Evolutionary conservation across 2,797 vertebrate genomes (phyloP), one percentile per base, ranked within the genome.

Genomic region (Nyctibius grandis): DNA sequence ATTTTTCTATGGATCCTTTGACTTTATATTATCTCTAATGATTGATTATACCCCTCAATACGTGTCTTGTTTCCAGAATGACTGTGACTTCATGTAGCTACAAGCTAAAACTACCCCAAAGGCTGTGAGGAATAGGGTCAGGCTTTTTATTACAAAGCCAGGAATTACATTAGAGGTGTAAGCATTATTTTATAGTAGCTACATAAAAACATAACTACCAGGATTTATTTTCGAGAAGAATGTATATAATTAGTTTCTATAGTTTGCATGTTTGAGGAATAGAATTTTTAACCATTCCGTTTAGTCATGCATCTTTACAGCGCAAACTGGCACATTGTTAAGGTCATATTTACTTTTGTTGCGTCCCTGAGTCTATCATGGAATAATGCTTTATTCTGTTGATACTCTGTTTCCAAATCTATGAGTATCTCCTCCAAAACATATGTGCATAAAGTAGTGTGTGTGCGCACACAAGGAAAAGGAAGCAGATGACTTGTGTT

Each of bases 401-500:
- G 93, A 60, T 83, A 20, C 53, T 91, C 73, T 85, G 29, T 85
- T 83, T 89, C 64, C 61, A 80, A 87, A 85, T 92, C 77, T 72
- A 69, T 3, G 6, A 87, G 26, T 45, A 33, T 72, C 65, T 89
- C 78, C 78, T 92, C 84, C 57, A 50, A 65, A 78, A 80, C 64
- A n/a, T 79, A 53, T 38, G 57, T 74, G 38, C 42, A 7, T 82
- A 48, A 28, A 51, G 17, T 25, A 25, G 48, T 13, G 53, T 86
- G 61, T 76, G 4, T 89, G 59, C 65, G 85, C 64, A 61, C 56
- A 72, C 57, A 53, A 89, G 91, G 75, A 80, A 85, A 72, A 84
- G 86, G 94, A 94, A 91, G 53, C 88, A 85, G 84, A 69, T 80
- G 90, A 93, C 28, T 83, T 86, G 15, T 53, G 69, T 68, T 95